Evolutionary conservation across 2,113 vertebrate species (phyloP).

Genomic region (Ceyx margarethae): DNA sequence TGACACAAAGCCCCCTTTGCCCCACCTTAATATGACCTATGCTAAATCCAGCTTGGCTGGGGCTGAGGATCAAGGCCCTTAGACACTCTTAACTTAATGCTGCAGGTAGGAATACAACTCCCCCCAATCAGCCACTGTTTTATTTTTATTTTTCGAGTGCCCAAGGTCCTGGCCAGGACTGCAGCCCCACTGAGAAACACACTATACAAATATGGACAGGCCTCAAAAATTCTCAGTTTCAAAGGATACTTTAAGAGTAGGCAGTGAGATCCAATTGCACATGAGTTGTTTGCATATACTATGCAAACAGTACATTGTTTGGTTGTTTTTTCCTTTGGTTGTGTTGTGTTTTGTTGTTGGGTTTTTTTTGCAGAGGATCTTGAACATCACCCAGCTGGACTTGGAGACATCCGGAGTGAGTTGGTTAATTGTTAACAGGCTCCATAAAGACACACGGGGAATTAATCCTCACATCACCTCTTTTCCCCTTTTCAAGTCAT

Average conservation of each 20-base stretch:
- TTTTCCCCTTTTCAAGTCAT: not conserved
- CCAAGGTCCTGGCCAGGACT: not conserved
- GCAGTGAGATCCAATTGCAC: not conserved
- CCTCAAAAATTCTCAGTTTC: not conserved
- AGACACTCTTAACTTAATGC: slow-evolving; percentile 63
- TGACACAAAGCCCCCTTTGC: slow-evolving; percentile 57
- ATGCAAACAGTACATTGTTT: not conserved
- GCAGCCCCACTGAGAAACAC: not conserved
- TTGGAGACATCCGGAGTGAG: not conserved
- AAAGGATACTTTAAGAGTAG: not conserved
- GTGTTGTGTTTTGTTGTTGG: not conserved
- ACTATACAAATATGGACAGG: not conserved
- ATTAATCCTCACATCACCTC: slow-evolving; percentile 29
- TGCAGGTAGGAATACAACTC: slow-evolving; percentile 39
- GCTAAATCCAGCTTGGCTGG: slow-evolving; percentile 61
- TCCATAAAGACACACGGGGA: not conserved
- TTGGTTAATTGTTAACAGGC: slow-evolving; percentile 32
- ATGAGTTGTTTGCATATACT: not conserved
- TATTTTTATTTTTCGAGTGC: slow-evolving; percentile 14
- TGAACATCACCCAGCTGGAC: slow-evolving; percentile 33
- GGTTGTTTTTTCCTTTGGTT: not conserved
- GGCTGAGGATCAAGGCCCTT: slow-evolving; percentile 56
- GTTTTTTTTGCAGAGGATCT: not conserved
- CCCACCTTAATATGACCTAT: slow-evolving; percentile 43
- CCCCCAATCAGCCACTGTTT: not conserved